Percentiles rank a stretch among this genome's conserved stretches.
Conservation (phyloP, 1,140 invertebrate species). For the Ips nitidus region DNA sequence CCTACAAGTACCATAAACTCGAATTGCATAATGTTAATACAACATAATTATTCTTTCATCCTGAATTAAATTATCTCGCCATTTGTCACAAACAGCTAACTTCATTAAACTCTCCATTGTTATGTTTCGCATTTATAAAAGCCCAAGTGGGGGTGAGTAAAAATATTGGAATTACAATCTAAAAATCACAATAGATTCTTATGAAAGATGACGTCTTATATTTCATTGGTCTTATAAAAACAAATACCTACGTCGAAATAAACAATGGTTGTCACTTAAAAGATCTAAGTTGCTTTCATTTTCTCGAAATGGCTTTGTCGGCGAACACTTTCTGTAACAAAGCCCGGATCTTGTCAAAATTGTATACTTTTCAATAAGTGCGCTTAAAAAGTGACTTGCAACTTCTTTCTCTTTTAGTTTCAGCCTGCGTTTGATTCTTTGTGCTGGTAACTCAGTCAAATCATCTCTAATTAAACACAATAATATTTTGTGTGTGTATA, state of each 20-base stretch:
- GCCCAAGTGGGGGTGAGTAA: too few species aligned
- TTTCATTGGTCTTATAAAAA: slow-evolving; percentile 3
- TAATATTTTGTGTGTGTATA: not conserved
- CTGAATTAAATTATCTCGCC: too few species aligned
- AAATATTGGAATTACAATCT: too few species aligned
- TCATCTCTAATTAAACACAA: slow-evolving; percentile 1
- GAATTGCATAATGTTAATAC: too few species aligned
- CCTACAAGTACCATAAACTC: too few species aligned
- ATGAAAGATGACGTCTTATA: not conserved
- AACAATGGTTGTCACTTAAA: slow-evolving; percentile 24
- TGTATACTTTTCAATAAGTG: slow-evolving; percentile 31
- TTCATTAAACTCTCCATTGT: too few species aligned
- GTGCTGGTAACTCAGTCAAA: slow-evolving; percentile 12
- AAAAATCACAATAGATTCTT: too few species aligned
- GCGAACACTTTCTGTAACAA: slow-evolving; percentile 18
- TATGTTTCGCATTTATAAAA: too few species aligned
- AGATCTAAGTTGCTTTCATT: slow-evolving; percentile 22
- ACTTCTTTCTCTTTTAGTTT: slow-evolving; percentile 13
- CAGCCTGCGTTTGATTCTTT: slow-evolving; percentile 6
- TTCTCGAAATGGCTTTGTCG: slow-evolving; percentile 25
- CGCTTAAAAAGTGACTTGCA: slow-evolving; percentile 28
- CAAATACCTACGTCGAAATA: slow-evolving; percentile 31
- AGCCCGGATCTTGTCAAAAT: slow-evolving; percentile 27
- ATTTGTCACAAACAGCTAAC: too few species aligned
- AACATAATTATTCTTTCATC: too few species aligned